phyloP scores from a whole-genome alignment of 2,113 vertebrate species.

The Chamaetylas fuelleborni region DNA sequence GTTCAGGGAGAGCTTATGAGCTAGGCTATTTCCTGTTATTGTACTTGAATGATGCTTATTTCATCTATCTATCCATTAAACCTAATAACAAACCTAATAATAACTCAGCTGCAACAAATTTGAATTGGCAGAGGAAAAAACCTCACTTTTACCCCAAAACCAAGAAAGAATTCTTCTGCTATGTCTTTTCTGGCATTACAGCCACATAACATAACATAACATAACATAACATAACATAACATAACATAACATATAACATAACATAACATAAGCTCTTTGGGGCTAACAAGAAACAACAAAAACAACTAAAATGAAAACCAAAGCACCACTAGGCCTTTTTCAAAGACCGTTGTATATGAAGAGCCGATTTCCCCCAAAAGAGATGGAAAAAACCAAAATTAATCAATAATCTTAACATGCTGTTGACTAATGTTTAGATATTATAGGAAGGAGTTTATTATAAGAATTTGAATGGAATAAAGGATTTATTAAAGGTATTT shows the following conservation, averaged over 20 bases:
- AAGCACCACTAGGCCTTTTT: background rate
- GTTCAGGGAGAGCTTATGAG: background rate
- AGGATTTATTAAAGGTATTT: background rate
- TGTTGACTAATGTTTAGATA: background rate
- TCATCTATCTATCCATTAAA: background rate
- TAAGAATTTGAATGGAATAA: background rate
- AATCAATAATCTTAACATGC: background rate
- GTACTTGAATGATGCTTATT: background rate
- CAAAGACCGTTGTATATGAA: background rate
- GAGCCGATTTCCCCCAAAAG: fast-evolving
- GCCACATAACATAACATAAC: background rate
- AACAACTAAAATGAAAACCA: background rate
- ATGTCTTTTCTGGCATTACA: background rate
- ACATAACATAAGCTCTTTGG: background rate
- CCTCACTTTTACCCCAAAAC: background rate
- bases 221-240: too few relatives aligned
- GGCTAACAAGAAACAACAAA: background rate
- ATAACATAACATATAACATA: background rate
- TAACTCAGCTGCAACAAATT: background rate
- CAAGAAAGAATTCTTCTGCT: background rate
- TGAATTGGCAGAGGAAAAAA: background rate
- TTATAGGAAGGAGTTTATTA: background rate
- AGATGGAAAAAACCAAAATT: background rate
- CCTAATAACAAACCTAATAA: background rate
- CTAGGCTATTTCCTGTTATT: background rate